phyloP scores from a whole-genome alignment of 2,113 vertebrate species.

The Scopus umbretta region DNA sequence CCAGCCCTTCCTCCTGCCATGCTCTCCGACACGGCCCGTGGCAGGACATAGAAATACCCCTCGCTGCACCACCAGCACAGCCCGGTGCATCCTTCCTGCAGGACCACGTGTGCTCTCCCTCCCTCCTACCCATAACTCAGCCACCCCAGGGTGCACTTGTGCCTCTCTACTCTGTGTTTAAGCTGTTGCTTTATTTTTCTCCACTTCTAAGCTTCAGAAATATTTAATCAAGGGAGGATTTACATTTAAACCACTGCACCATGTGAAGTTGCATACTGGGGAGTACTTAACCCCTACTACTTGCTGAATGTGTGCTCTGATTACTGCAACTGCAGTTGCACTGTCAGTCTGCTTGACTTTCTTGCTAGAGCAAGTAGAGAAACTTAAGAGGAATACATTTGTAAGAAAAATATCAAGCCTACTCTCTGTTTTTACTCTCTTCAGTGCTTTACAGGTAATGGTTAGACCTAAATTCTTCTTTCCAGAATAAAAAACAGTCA shows the following conservation, averaged over 20 bases:
- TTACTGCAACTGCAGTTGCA: background rate
- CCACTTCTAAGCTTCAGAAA: background rate
- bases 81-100: background rate
- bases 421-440: background rate
- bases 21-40: background rate
- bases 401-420: background rate
- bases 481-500: background rate
- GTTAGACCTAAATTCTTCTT: background rate
- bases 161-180: background rate
- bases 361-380: background rate
- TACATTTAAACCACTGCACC: background rate
- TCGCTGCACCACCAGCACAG: background rate
- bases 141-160: background rate
- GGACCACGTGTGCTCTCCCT: background rate
- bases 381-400: background rate
- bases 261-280: background rate
- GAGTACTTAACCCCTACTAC: background rate
- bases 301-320: rapidly evolving
- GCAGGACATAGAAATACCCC: background rate
- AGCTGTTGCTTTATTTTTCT: background rate
- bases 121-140: background rate
- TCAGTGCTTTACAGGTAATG: background rate
- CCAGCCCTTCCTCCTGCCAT: background rate
- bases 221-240: constrained; percentile 2
- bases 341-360: background rate